Evolutionary conservation across 2,797 vertebrate genomes (phyloP).

Genomic region (Pelodytes ibericus): DNA sequence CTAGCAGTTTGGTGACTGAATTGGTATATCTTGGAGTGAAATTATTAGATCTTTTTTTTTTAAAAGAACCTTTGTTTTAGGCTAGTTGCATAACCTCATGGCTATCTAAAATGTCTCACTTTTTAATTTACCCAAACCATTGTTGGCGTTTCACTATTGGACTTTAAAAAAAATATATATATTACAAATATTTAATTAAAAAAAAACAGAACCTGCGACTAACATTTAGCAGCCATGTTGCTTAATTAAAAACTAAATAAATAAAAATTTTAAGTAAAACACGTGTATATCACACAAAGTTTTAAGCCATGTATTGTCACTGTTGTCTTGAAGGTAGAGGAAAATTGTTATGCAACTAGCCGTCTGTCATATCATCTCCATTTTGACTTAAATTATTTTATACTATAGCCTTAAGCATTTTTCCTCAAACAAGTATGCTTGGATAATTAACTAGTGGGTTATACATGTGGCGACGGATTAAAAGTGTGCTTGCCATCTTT

Average conservation of each 20-base stretch:
- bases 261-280: constrained; percentile 20
- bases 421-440: constrained; percentile 60
- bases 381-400: constrained; percentile 79
- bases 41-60: constrained; percentile 53
- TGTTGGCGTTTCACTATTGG: constrained; percentile 72
- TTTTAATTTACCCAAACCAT: constrained; percentile 62
- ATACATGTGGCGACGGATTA: constrained; percentile 81
- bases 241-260: constrained; percentile 34
- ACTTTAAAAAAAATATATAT: constrained; percentile 59
- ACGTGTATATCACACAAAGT: constrained; percentile 66
- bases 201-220: constrained; percentile 34
- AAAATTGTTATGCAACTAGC: constrained; percentile 77
- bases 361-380: constrained; percentile 78
- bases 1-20: constrained; percentile 66
- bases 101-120: constrained; percentile 32
- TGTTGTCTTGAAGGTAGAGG: constrained; percentile 72
- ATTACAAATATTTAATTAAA: constrained; percentile 67
- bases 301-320: constrained; percentile 74
- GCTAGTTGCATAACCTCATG: constrained; percentile 72
- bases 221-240: constrained; percentile 70
- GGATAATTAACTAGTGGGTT: constrained; percentile 68
- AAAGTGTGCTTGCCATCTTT: constrained; percentile 83
- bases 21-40: constrained; percentile 27
- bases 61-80: constrained; percentile 60
- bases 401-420: constrained; percentile 67